phyloP scores from a whole-genome alignment of 2,888 invertebrate species.

The Hypsopygia costalis region DNA sequence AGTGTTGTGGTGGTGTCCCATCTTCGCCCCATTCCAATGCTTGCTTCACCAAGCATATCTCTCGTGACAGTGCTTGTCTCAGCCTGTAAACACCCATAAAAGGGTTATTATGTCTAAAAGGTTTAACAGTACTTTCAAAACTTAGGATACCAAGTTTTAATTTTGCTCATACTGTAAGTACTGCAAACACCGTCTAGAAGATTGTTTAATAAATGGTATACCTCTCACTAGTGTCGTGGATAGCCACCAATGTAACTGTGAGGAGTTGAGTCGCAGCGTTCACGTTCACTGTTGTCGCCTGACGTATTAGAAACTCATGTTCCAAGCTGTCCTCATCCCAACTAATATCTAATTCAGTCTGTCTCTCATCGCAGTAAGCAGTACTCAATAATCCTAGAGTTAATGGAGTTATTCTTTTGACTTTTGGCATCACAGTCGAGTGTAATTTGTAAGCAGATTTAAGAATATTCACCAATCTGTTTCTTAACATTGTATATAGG shows the following conservation, averaged over 20 bases:
- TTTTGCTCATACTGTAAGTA: too few relatives aligned
- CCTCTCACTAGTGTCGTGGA: conserved; percentile 76
- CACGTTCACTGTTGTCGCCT: conserved; percentile 75
- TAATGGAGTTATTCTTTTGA: conserved; percentile 43
- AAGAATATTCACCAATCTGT: conserved; percentile 40
- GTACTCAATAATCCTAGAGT: conserved; percentile 48
- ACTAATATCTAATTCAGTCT: conserved; percentile 31
- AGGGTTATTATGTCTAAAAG: too few relatives aligned
- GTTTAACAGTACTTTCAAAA: too few relatives aligned
- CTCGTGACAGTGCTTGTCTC: conserved; percentile 57
- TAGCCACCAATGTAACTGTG: conserved; percentile 75
- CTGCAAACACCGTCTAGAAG: too few relatives aligned
- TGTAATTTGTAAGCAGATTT: conserved; percentile 33
- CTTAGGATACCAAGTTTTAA: too few relatives aligned
- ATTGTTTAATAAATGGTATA: too few relatives aligned
- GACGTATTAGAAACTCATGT: conserved; percentile 75
- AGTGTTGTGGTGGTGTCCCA: conserved; percentile 69
- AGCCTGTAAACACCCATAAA: too few relatives aligned
- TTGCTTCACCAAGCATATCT: conserved; percentile 67
- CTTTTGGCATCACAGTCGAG: conserved; percentile 29
- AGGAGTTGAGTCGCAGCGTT: conserved; percentile 78
- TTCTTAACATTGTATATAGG: conserved; percentile 51
- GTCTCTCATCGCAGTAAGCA: conserved; percentile 46
- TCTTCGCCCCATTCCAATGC: conserved; percentile 72
- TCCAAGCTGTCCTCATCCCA: conserved; percentile 55